Conservation (phyloP, 30 jellyfish, hydroid and myxozoan genomes). For the Morbakka virulenta region DNA sequence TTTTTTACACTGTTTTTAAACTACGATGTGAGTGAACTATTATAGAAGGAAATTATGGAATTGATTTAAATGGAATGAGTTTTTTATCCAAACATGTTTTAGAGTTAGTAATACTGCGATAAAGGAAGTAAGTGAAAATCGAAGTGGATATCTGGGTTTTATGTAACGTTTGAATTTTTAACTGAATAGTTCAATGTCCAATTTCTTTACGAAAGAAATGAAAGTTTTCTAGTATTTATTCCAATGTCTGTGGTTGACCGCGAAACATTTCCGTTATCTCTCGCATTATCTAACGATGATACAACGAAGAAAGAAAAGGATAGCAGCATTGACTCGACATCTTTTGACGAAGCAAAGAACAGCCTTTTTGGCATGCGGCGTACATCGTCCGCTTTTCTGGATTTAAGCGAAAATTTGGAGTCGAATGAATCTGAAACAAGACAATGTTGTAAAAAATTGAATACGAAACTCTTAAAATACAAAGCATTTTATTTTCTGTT, state of each 20-base stretch:
- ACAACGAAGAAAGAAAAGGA: neutral
- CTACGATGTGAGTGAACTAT: too few species aligned
- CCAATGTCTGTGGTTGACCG: neutral
- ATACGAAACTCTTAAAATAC: slow-evolving; percentile 57
- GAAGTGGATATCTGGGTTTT: too few species aligned
- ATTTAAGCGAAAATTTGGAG: neutral
- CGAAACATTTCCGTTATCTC: neutral
- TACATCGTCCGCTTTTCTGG: neutral
- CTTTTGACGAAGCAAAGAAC: neutral
- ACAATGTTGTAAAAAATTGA: slow-evolving; percentile 55
- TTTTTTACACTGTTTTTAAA: too few species aligned
- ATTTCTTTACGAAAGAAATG: too few species aligned
- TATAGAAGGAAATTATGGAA: too few species aligned
- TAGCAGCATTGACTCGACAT: neutral
- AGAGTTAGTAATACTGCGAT: too few species aligned
- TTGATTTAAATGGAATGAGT: too few species aligned
- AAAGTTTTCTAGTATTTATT: too few species aligned
- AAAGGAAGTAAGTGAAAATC: too few species aligned
- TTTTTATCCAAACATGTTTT: too few species aligned
- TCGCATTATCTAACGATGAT: neutral
- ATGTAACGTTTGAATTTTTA: too few species aligned
- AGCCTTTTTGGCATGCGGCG: neutral
- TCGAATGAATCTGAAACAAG: neutral
- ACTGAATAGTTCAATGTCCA: too few species aligned
- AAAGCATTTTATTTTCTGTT: slow-evolving; percentile 78